These are phyloP conservation scores for Siphonodentalium dalli DNA, from an alignment of 2,888 invertebrate species.

Conservation along the genomic window DNA sequence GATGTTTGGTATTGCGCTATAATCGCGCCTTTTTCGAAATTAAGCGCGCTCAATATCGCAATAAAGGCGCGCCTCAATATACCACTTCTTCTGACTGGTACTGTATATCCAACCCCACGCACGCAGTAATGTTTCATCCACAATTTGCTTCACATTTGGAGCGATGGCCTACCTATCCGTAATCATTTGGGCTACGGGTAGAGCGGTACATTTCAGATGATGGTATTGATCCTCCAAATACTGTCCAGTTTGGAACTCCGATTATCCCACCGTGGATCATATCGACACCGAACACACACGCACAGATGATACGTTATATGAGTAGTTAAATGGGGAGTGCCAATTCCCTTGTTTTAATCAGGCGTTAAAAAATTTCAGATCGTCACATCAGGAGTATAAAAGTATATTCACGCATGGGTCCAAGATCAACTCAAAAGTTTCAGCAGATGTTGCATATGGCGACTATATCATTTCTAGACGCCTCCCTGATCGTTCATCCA, in stretches of 20 bases:
- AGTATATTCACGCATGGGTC: conserved; percentile 18
- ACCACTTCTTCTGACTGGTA: too few relatives aligned
- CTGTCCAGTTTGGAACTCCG: not conserved
- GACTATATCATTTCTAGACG: not conserved
- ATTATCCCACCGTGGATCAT: conserved; percentile 3
- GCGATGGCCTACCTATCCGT: not conserved
- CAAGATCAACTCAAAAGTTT: conserved; percentile 8
- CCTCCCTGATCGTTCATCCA: conserved; percentile 8
- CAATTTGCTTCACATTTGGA: not conserved
- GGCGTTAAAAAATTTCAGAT: conserved; percentile 1
- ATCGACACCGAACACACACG: conserved; percentile 2
- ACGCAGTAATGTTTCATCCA: conserved; percentile 3
- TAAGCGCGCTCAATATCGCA: too few relatives aligned
- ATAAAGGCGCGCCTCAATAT: too few relatives aligned
- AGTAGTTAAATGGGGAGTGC: conserved; percentile 8
- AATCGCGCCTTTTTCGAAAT: too few relatives aligned
- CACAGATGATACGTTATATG: not conserved
- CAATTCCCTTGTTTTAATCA: not conserved
- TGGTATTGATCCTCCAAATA: not conserved
- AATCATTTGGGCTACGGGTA: conserved; percentile 6
- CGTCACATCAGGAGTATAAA: not conserved
- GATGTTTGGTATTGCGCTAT: too few relatives aligned
- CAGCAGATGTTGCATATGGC: not conserved
- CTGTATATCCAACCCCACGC: not conserved
- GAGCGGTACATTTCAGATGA: not conserved